Base-by-base conservation (phyloP, 2,888 invertebrate genomes). In the Aethes cnicana region DNA sequence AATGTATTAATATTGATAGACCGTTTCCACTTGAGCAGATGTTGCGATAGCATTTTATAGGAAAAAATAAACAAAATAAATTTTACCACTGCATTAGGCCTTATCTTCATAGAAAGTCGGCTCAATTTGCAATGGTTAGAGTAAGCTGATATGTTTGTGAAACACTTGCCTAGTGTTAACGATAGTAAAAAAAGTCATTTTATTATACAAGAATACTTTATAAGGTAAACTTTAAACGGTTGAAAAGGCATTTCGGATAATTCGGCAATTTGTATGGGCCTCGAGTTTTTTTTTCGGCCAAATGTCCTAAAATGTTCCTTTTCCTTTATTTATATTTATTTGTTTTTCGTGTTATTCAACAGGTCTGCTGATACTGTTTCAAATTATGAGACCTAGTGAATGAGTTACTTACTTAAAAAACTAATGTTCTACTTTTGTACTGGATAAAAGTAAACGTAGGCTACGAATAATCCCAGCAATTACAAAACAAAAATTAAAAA, bases 21-120 rank as follows among this genome's bases (percentile, higher is more conserved):
- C 56, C 54, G 62, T 66, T 65, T 64, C 62, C 61, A 61, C 58
- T 63, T 62, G 53, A 64, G 52, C 69, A 68, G 64, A 65, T 69
- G 69, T 60, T 59, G 61, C 55, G 55, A 55, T 56, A 59, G 14
- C 28, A 11, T 8, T 18, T n/a, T 8, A 4, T 35, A 52, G 53
- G 43, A 53, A 44, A 48, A 48, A 52, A 52, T 44, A 48, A 33
- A 16, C 20, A 1, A n/a, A 9, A 9, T 16, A 26, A 37, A 25
- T 41, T 17, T n/a, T 23, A 41, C 20, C 39, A 14, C 5, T 11
- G 3, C 6, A 8, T 2, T 12, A 7, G 32, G 4, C 7, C 30
- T 32, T 39, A 48, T 3, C 0, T 0, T 0, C 0, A 4, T 25
- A 4, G 2, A 9, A 4, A 30, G 28, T 43, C 7, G 28, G 11